Base-by-base conservation (phyloP, 2,797 vertebrate genomes). In the Natrix natrix region DNA sequence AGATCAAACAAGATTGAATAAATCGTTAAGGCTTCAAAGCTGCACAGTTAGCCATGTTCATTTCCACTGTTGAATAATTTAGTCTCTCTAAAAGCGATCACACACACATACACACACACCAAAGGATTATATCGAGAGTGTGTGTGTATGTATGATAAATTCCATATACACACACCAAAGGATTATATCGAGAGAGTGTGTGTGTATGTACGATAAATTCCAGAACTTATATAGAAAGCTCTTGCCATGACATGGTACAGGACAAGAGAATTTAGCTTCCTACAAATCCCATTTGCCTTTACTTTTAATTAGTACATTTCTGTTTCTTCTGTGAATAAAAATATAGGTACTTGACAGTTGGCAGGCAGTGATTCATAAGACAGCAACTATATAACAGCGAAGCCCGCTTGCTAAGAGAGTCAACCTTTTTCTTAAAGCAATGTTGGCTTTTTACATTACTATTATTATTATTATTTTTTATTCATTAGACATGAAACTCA, bases 1-100 rank as follows among this genome's bases (percentile, higher is more conserved):
- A 93, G 96, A 93, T 87, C 69, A 90, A 91, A 91, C 88, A 1
- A 94, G 88, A 37, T 7, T 3, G 12, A 8, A 11, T 0, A 3
- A n/a, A 16, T 87, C 24, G 0, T 57, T 5, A 66, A 66, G 28
- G 11, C 10, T 60, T 56, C 63, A 28, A 1, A 1, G 37, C n/a
- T 0, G 24, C 5, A 78, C 5, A 24, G 1, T 89, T 11, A 91
- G 60, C 0, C 91, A 7, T 28, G 93, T 12, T 3, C 52, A 12
- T 57, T 93, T 43, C 43, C 8, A 20, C 14, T 91, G 8, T 12
- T 57, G 26, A 66, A 91, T 24, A 26, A 91, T 74, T 88, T 43
- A 56, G 22, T 32, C 12, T 43, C 10, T 52, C 26, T 92, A 88
- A 37, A 86, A 89, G 1, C 74, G 74, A 55, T 8, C 4, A 55